These are phyloP conservation scores for Formica exsecta DNA, from an alignment of 1,140 invertebrate species.

Conservation along the genomic window DNA sequence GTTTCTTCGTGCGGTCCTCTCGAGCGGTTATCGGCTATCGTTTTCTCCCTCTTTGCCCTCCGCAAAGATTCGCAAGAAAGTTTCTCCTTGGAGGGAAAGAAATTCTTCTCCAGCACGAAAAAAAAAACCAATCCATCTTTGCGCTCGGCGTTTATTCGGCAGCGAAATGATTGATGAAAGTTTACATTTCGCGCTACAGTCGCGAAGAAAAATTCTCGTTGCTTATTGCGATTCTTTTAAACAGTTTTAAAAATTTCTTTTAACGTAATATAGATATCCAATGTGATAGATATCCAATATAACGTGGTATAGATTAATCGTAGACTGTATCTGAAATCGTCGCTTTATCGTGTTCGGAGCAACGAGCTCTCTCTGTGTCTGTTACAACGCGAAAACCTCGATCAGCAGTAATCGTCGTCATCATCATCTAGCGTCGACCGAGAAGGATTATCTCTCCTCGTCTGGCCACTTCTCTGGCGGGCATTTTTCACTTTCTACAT, in stretches of 20 bases:
- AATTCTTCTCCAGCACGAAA: constrained; percentile 13
- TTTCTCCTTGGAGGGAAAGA: not conserved
- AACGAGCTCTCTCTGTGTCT: constrained; percentile 14
- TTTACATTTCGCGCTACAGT: constrained; percentile 15
- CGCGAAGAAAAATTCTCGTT: not conserved
- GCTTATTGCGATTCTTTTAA: constrained; percentile 1
- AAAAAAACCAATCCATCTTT: constrained; percentile 49
- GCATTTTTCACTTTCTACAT: constrained; percentile 61
- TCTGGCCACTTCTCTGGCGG: constrained; percentile 8
- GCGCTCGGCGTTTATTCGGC: not conserved
- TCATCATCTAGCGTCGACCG: constrained; percentile 7
- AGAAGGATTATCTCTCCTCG: constrained; percentile 32
- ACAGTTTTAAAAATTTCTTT: not conserved
- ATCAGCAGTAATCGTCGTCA: constrained; percentile 1
- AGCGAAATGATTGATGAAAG: constrained; percentile 9
- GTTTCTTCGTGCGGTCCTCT: not conserved
- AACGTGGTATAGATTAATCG: constrained; percentile 13
- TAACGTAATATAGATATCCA: not conserved
- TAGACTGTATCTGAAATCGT: not conserved
- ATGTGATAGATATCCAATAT: not conserved
- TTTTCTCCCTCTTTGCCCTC: not conserved
- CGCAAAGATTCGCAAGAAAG: not conserved
- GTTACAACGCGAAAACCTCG: constrained; percentile 6
- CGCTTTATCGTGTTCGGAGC: constrained; percentile 18
- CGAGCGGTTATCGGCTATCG: constrained; percentile 11